Percentiles rank a stretch among this genome's conserved stretches.
Conservation (phyloP, 2,797 vertebrate genomes). For the Channallabes apus region DNA sequence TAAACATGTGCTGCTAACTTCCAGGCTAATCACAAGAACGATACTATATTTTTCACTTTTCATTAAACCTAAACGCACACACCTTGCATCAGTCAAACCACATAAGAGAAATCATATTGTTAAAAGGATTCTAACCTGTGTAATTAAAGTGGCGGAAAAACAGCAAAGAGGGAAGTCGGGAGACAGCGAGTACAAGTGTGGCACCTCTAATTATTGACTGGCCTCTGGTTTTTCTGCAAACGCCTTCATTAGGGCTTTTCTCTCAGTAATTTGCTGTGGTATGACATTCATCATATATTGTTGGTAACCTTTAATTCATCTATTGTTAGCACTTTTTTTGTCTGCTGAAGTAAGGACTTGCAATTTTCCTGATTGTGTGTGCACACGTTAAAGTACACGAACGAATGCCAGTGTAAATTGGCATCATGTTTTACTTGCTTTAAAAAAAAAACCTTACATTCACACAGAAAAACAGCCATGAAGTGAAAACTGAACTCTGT, state of each 20-base stretch:
- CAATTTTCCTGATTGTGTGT: conserved; percentile 20
- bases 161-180: conserved; percentile 54
- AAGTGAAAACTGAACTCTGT: neutral
- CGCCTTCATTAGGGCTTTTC: conserved; percentile 75
- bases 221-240: conserved; percentile 60
- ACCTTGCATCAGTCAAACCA: conserved; percentile 39
- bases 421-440: conserved; percentile 43
- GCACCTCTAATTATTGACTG: conserved; percentile 81
- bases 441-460: neutral
- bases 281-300: conserved; percentile 80
- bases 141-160: conserved; percentile 72
- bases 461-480: neutral
- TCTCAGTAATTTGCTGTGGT: conserved; percentile 79
- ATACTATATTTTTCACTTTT: neutral
- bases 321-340: conserved; percentile 84
- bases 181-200: conserved; percentile 52
- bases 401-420: conserved; percentile 65
- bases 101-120: conserved; percentile 2
- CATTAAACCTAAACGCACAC: neutral
- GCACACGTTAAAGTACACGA: conserved; percentile 1
- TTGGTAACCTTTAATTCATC: conserved; percentile 91
- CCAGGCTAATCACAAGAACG: conserved; percentile 13
- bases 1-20: neutral
- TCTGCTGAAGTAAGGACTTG: conserved; percentile 75
- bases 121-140: conserved; percentile 68